Evolutionary conservation across 2,888 invertebrate species (phyloP).

Genomic region (Laothoe populi): DNA sequence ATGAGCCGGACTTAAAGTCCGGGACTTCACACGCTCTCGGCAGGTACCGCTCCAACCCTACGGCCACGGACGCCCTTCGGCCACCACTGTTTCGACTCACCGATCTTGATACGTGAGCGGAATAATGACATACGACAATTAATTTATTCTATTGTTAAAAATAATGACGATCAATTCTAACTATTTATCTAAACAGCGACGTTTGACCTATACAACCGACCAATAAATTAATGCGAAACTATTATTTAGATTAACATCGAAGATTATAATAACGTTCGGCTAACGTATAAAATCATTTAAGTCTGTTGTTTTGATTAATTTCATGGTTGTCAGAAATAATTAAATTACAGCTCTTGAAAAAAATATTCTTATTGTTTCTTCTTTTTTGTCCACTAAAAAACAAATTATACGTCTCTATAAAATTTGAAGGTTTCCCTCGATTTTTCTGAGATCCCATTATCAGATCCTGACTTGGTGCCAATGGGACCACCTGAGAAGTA

Average conservation of each 20-base stretch:
- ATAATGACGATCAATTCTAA: slow-evolving; percentile 17
- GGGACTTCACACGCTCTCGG: slow-evolving; percentile 83
- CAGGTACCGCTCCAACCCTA: slow-evolving; percentile 52
- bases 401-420: no score
- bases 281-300: slow-evolving; percentile 13
- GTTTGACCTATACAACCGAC: slow-evolving; percentile 24
- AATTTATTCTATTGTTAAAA: slow-evolving; percentile 17
- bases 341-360: background rate
- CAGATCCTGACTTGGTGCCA: no score
- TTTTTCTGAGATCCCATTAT: no score
- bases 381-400: no score
- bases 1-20: slow-evolving; percentile 78
- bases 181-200: slow-evolving; percentile 23
- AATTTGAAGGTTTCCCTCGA: no score
- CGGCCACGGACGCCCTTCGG: slow-evolving; percentile 38
- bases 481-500: no score
- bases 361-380: no score
- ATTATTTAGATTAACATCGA: slow-evolving; percentile 17
- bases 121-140: slow-evolving; percentile 4
- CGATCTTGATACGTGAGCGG: slow-evolving; percentile 39
- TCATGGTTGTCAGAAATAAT: background rate
- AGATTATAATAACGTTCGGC: slow-evolving; percentile 8
- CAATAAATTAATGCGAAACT: slow-evolving; percentile 28
- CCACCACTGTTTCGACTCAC: slow-evolving; percentile 42
- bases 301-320: background rate